A percentile compares a stretch with the other conserved stretches of the same genome.
Conservation (phyloP, 2,888 invertebrate species). For the Caenorhabditis imperialis region DNA sequence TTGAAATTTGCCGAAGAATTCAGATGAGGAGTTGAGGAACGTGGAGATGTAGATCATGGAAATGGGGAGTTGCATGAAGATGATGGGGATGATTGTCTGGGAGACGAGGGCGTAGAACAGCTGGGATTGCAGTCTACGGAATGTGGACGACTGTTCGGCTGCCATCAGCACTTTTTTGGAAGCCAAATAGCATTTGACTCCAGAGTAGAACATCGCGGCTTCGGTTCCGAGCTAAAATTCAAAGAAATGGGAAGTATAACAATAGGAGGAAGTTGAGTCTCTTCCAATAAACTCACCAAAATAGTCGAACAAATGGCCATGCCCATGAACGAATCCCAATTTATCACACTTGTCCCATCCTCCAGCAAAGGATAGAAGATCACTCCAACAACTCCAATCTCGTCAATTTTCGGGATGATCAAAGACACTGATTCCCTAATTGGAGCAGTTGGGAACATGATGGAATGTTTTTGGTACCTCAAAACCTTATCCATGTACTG, state of each 20-base stretch:
- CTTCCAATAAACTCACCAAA: neutral
- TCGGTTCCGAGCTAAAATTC: conserved; percentile 16
- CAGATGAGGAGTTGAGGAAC: neutral
- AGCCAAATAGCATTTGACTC: conserved; percentile 15
- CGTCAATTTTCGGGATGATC: neutral
- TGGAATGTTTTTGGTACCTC: conserved; percentile 2
- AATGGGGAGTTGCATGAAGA: conserved; percentile 27
- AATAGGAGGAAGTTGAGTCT: no score
- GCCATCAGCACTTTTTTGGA: conserved; percentile 8
- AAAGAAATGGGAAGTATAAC: no score
- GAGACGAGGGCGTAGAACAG: no score
- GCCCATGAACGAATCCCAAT: conserved; percentile 26
- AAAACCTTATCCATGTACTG: conserved; percentile 3
- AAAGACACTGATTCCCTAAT: no score
- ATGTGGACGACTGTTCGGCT: conserved; percentile 6
- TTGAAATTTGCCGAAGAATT: conserved; percentile 15
- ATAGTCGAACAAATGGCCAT: conserved; percentile 13
- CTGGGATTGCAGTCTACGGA: conserved; percentile 22
- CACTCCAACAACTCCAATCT: conserved; percentile 15
- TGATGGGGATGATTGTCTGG: conserved; percentile 24
- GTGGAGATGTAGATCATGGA: conserved; percentile 12
- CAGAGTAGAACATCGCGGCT: conserved; percentile 15
- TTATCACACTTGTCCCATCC: conserved; percentile 9
- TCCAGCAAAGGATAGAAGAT: conserved; percentile 16
- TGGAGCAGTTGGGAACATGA: no score